Percentiles rank a stretch among this genome's conserved stretches.
Evolutionary conservation across 2,797 vertebrate genomes (phyloP).

Genomic region (Labeo calbasu): DNA sequence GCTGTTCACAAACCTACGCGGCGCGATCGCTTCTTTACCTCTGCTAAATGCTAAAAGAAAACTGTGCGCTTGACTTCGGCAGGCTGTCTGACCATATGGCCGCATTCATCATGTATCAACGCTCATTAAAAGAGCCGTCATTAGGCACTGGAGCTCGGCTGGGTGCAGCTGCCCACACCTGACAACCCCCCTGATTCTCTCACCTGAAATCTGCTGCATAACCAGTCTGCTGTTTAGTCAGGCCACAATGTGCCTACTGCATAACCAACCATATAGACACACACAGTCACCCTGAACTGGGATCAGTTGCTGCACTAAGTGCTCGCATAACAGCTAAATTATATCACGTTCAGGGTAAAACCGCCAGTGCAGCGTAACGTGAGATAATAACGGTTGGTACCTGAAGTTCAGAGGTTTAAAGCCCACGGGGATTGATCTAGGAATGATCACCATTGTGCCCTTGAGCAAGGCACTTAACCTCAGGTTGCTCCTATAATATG

Average conservation of each 20-base stretch:
- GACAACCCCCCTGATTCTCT: conserved; percentile 56
- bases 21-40: conserved; percentile 71
- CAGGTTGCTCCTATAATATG: not conserved
- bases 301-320: conserved; percentile 45
- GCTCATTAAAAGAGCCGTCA: conserved; percentile 82
- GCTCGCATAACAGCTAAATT: not conserved
- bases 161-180: conserved; percentile 67
- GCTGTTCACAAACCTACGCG: conserved; percentile 65
- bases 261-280: conserved; percentile 43
- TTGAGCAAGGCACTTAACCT: not conserved
- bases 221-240: conserved; percentile 65
- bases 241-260: conserved; percentile 40
- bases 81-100: conserved; percentile 83
- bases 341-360: conserved; percentile 37
- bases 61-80: conserved; percentile 73
- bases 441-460: not conserved
- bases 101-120: conserved; percentile 82
- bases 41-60: conserved; percentile 66
- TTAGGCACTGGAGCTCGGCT: conserved; percentile 74
- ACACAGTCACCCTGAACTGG: conserved; percentile 25
- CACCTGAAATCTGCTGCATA: conserved; percentile 60
- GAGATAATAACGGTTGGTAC: conserved; percentile 4
- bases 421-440: not conserved
- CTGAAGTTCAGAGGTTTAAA: not conserved
- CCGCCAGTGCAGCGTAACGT: not conserved